phyloP scores from a whole-genome alignment of 2,888 invertebrate species.

The Chymomyza fuscimana region DNA sequence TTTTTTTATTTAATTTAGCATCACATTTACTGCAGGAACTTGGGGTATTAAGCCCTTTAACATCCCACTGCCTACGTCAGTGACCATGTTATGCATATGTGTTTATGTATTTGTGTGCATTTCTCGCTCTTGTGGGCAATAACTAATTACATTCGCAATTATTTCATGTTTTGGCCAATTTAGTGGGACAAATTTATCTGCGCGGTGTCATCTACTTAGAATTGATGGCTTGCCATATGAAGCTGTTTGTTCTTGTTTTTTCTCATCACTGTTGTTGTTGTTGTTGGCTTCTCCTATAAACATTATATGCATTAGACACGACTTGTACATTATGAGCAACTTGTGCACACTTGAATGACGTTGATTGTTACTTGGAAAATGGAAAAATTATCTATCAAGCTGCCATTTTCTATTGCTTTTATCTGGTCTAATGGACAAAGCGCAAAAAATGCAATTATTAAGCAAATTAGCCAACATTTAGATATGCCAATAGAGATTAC shows the following conservation, averaged over 20 bases:
- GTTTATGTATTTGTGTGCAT: slow-evolving; percentile 36
- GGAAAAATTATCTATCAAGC: slow-evolving; percentile 47
- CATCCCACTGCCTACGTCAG: too few relatives aligned
- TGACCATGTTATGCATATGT: slow-evolving; percentile 9
- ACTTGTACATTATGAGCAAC: slow-evolving; percentile 12
- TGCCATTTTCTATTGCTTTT: slow-evolving; percentile 40
- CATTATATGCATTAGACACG: slow-evolving; percentile 58
- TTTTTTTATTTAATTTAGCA: too few relatives aligned
- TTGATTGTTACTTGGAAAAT: slow-evolving; percentile 69
- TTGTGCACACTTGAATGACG: slow-evolving; percentile 51
- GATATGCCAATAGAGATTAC: slow-evolving; percentile 55
- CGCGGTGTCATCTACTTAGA: slow-evolving; percentile 80
- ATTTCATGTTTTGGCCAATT: slow-evolving; percentile 81
- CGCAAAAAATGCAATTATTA: slow-evolving; percentile 64
- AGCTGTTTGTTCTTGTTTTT: slow-evolving; percentile 37
- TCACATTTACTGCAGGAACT: too few relatives aligned
- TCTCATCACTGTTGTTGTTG: slow-evolving; percentile 31
- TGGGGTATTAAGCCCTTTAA: too few relatives aligned
- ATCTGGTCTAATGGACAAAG: slow-evolving; percentile 39
- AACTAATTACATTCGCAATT: slow-evolving; percentile 81
- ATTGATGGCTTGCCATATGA: slow-evolving; percentile 75
- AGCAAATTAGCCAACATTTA: slow-evolving; percentile 70
- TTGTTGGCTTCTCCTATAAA: slow-evolving; percentile 23
- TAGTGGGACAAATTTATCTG: slow-evolving; percentile 80
- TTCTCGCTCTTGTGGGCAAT: slow-evolving; percentile 76